These are phyloP conservation scores for Crypturellus tataupa DNA, from an alignment of 2,797 vertebrate species.

Conservation along the genomic window DNA sequence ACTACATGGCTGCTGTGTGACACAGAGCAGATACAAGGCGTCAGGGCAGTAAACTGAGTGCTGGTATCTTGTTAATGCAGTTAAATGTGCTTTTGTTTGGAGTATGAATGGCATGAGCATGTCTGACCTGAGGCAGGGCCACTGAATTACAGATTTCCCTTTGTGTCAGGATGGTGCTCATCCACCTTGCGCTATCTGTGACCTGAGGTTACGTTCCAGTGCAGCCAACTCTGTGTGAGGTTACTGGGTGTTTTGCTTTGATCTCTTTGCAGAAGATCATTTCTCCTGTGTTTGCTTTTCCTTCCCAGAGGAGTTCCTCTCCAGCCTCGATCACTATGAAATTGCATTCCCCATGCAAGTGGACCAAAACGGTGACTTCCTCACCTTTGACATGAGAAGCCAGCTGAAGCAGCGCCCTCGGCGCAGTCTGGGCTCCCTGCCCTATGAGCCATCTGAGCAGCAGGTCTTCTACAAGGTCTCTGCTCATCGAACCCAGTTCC, in stretches of 20 bases:
- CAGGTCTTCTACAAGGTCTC: slow-evolving; percentile 96
- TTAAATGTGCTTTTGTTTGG: background rate
- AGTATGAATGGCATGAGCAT: background rate
- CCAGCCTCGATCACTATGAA: slow-evolving; percentile 94
- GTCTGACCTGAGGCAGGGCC: background rate
- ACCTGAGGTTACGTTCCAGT: accelerated
- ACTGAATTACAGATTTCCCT: background rate
- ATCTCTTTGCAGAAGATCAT: background rate
- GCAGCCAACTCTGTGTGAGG: accelerated
- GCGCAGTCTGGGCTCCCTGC: slow-evolving; percentile 81
- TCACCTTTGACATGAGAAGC: slow-evolving; percentile 80
- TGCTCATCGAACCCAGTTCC: slow-evolving; percentile 89
- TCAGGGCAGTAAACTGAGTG: background rate
- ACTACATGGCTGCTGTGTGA: background rate
- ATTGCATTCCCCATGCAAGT: slow-evolving; percentile 93
- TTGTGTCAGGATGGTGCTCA: too few relatives aligned
- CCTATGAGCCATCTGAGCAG: slow-evolving; percentile 82
- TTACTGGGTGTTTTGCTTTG: background rate
- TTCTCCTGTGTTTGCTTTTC: slow-evolving; percentile 13
- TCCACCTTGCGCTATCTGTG: accelerated
- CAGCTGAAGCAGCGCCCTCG: slow-evolving; percentile 79
- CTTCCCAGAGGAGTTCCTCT: slow-evolving; percentile 91
- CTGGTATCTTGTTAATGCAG: background rate
- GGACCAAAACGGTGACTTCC: slow-evolving; percentile 88
- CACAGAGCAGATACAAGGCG: too few relatives aligned